These are phyloP conservation scores for Eupithecia centaureata DNA, from an alignment of 2,888 invertebrate genomes.

Conservation along the genomic window DNA sequence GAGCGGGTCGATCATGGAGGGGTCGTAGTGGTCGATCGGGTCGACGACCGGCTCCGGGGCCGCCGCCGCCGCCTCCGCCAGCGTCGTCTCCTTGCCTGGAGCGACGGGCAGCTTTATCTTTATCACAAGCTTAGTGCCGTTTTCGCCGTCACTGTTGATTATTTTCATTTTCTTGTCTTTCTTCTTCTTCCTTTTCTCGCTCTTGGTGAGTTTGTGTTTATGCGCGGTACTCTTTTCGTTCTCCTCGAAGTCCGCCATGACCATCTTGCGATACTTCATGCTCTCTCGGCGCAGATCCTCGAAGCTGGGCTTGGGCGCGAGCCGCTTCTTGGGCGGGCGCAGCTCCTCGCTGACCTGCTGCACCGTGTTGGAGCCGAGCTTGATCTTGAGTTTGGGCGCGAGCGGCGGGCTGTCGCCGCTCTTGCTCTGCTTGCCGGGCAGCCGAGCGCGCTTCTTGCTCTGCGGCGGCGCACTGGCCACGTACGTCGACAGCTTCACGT, in stretches of 20 bases:
- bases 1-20: conserved; percentile 74
- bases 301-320: conserved; percentile 87
- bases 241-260: conserved; percentile 93
- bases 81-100: conserved; percentile 54
- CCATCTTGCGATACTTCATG: conserved; percentile 93
- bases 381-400: conserved; percentile 91
- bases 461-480: conserved; percentile 48
- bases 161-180: conserved; percentile 83
- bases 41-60: conserved; percentile 67
- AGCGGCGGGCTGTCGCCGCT: conserved; percentile 60
- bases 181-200: conserved; percentile 78
- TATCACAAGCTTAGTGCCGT: conserved; percentile 90
- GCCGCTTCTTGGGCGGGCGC: conserved; percentile 93
- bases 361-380: conserved; percentile 86
- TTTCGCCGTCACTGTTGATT: conserved; percentile 79
- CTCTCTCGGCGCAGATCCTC: conserved; percentile 93
- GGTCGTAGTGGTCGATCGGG: conserved; percentile 75
- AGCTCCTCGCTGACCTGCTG: conserved; percentile 81
- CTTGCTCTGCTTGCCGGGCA: conserved; percentile 58
- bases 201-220: conserved; percentile 71
- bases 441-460: conserved; percentile 67
- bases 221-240: conserved; percentile 83
- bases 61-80: conserved; percentile 54
- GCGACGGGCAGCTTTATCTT: conserved; percentile 86
- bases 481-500: conserved; percentile 62